Conservation (phyloP, 2,113 vertebrate species). For the Eptesicus fuscus region DNA sequence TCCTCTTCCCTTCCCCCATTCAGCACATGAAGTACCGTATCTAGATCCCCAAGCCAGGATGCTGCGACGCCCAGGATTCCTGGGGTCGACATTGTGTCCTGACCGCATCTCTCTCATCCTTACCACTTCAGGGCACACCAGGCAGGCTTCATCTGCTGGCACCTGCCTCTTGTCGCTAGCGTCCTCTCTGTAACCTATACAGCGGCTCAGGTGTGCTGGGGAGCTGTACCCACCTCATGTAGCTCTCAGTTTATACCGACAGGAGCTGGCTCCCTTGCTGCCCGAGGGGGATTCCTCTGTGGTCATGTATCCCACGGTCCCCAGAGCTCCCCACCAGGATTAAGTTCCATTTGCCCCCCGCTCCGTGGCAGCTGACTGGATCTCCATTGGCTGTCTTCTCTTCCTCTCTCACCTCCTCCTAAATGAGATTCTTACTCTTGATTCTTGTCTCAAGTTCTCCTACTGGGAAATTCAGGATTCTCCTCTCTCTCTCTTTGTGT, state of each 20-base stretch:
- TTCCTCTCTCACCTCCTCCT: background rate
- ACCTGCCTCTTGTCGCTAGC: background rate
- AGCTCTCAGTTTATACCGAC: background rate
- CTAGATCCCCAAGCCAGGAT: background rate
- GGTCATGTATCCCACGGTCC: no score
- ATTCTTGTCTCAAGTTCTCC: background rate
- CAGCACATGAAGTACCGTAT: background rate
- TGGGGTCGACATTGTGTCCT: background rate
- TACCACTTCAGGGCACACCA: background rate
- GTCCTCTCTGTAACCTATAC: background rate
- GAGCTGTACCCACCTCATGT: background rate
- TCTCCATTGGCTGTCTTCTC: background rate
- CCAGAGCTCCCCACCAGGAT: background rate
- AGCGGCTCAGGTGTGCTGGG: background rate
- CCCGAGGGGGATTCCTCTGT: background rate
- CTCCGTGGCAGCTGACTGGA: background rate
- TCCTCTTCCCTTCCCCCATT: background rate
- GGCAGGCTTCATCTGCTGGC: background rate
- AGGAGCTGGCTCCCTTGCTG: background rate
- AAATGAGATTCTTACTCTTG: background rate
- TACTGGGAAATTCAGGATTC: background rate
- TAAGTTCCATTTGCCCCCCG: background rate
- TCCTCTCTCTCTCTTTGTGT: background rate
- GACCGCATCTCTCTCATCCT: background rate
- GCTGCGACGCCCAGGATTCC: background rate